These are phyloP conservation scores for Saccostrea echinata DNA, from an alignment of 1,140 invertebrate genomes.

Conservation along the genomic window DNA sequence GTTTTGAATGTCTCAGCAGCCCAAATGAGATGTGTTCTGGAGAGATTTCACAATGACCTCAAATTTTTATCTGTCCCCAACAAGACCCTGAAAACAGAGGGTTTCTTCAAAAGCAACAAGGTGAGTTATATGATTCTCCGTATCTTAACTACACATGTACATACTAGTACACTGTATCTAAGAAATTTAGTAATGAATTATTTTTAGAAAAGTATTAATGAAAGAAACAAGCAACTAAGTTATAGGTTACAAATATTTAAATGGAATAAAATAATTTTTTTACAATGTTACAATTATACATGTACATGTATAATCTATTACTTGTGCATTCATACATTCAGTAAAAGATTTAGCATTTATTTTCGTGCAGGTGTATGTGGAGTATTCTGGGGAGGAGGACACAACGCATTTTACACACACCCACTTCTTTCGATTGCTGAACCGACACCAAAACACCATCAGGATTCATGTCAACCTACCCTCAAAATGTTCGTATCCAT, in stretches of 20 bases:
- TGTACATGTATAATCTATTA: too few species aligned
- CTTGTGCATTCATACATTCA: too few species aligned
- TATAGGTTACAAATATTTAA: too few species aligned
- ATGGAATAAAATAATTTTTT: too few species aligned
- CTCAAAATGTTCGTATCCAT: slow-evolving; percentile 61
- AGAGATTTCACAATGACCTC: slow-evolving; percentile 81
- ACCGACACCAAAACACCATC: slow-evolving; percentile 83
- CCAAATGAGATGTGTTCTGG: slow-evolving; percentile 82
- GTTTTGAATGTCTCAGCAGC: slow-evolving; percentile 80
- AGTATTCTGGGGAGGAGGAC: slow-evolving; percentile 70
- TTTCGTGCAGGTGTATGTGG: slow-evolving; percentile 73
- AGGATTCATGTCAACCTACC: slow-evolving; percentile 84
- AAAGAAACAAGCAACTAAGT: too few species aligned
- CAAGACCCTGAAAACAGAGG: slow-evolving; percentile 81
- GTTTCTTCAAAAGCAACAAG: slow-evolving; percentile 82
- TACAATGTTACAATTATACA: too few species aligned
- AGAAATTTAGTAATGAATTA: too few species aligned
- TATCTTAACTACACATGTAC: too few species aligned
- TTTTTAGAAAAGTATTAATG: too few species aligned
- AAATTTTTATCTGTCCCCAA: slow-evolving; percentile 81
- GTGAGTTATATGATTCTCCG: slow-evolving; percentile 73
- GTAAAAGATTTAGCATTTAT: too few species aligned
- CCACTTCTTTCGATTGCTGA: slow-evolving; percentile 80
- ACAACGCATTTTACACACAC: slow-evolving; percentile 69
- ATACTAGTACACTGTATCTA: too few species aligned